A percentile compares a stretch with the other conserved stretches of the same genome.
These are phyloP conservation scores for Otis tarda DNA, from an alignment of 2,113 vertebrate species.

Conservation along the genomic window DNA sequence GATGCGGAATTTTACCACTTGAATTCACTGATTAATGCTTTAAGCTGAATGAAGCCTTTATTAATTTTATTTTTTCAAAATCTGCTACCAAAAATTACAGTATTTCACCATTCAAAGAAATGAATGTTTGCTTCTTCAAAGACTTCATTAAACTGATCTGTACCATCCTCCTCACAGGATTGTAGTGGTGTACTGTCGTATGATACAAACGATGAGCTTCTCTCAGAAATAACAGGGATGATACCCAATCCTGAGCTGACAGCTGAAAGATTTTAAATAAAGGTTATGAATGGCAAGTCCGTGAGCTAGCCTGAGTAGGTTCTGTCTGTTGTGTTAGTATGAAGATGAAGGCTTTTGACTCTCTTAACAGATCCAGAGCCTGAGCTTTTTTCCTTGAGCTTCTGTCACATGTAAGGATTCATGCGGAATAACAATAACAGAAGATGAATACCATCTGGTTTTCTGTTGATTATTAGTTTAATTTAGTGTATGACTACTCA, in stretches of 20 bases:
- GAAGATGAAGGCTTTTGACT: neutral
- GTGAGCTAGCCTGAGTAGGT: neutral
- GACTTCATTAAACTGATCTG: neutral
- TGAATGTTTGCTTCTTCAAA: neutral
- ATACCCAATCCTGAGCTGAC: neutral
- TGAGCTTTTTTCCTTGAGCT: neutral
- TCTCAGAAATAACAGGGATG: neutral
- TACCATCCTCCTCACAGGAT: neutral
- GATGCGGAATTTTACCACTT: neutral
- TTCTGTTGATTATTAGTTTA: conserved; percentile 8
- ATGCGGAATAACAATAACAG: conserved; percentile 15
- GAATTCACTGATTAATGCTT: neutral
- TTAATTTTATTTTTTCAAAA: neutral
- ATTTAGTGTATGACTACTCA: neutral
- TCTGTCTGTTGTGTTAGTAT: neutral
- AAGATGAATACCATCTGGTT: neutral
- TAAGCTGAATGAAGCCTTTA: neutral
- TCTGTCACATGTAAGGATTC: neutral
- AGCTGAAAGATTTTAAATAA: neutral
- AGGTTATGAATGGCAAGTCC: neutral
- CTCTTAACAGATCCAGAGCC: neutral
- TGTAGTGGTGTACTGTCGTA: neutral
- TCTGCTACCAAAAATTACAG: neutral
- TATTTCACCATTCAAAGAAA: neutral
- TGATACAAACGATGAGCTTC: neutral